Conservation (phyloP, 2,888 invertebrate genomes). For the Trichogramma evanescens region DNA sequence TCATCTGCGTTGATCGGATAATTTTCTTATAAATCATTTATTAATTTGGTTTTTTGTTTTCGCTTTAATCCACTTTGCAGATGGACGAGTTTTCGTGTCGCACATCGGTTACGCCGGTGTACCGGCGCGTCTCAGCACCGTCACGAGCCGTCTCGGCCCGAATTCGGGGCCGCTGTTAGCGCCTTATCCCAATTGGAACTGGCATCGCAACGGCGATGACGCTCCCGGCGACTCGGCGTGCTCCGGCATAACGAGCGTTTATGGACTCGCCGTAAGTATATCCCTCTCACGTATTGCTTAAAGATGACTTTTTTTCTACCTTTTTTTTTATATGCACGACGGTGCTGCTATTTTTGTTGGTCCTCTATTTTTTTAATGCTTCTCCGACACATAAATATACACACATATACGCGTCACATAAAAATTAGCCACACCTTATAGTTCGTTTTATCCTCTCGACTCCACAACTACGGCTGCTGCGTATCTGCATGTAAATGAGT, state of each 20-base stretch:
- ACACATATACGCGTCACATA: no score
- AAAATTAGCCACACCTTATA: no score
- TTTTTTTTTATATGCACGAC: no score
- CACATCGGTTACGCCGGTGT: slow-evolving; percentile 59
- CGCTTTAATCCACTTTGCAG: slow-evolving; percentile 8
- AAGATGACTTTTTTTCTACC: no score
- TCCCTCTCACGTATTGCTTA: not conserved
- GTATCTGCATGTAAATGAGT: no score
- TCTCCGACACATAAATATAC: no score
- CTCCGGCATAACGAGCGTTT: slow-evolving; percentile 64
- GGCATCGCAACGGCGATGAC: slow-evolving; percentile 51
- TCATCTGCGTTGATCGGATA: no score
- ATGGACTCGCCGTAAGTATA: slow-evolving; percentile 51
- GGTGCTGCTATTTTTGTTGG: no score
- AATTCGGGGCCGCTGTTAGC: slow-evolving; percentile 49
- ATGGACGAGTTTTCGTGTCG: slow-evolving; percentile 55
- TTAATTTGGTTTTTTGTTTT: not conserved
- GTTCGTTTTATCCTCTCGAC: no score
- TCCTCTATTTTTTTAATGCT: no score
- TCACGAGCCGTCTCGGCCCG: slow-evolving; percentile 41
- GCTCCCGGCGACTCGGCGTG: slow-evolving; percentile 40
- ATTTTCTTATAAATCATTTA: no score
- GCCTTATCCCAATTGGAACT: slow-evolving; percentile 60
- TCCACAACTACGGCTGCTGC: no score
- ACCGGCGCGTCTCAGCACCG: slow-evolving; percentile 61